Evolutionary conservation across 2,888 invertebrate genomes (phyloP), one percentile per base, ranked within the genome.

Genomic region (Nemotelus pantherinus): DNA sequence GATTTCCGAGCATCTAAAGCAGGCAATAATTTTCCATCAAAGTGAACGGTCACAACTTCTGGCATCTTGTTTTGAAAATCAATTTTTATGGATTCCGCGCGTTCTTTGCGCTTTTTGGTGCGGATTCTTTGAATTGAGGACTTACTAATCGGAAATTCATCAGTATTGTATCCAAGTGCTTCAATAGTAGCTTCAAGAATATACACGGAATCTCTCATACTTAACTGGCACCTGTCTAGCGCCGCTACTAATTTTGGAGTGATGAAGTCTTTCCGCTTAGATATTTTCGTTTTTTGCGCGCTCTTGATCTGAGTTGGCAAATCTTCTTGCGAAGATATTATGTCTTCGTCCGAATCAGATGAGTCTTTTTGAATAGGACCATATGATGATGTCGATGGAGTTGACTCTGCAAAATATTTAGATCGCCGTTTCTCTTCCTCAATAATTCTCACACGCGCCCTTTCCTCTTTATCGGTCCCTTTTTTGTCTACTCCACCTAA

Each of bases 161-260:
- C n/a, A n/a, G n/a, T n/a, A n/a, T n/a, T n/a, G n/a, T n/a, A n/a
- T n/a, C n/a, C n/a, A n/a, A n/a, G n/a, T n/a, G n/a, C n/a, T n/a
- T n/a, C n/a, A n/a, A n/a, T n/a, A n/a, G n/a, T n/a, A n/a, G n/a
- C n/a, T n/a, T n/a, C n/a, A n/a, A n/a, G n/a, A n/a, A n/a, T n/a
- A n/a, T n/a, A n/a, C n/a, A n/a, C n/a, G n/a, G n/a, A n/a, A n/a
- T n/a, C n/a, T 71, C 79, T 77, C 44, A 81, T 80, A 48, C 77
- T 80, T 80, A 80, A 77, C 72, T 81, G 80, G 68, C 79, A 81
- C 72, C 80, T 77, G 70, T 80, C 78, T 76, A 80, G 78, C 44
- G 72, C 78, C 64, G 80, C 77, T 10, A 81, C 79, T 63, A 43
- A 63, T 63, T 63, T 63, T 63, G 41, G 41, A 63, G 41, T 63